Evolutionary conservation across 2,888 invertebrate species (phyloP).

Genomic region (Tethea ocularis): DNA sequence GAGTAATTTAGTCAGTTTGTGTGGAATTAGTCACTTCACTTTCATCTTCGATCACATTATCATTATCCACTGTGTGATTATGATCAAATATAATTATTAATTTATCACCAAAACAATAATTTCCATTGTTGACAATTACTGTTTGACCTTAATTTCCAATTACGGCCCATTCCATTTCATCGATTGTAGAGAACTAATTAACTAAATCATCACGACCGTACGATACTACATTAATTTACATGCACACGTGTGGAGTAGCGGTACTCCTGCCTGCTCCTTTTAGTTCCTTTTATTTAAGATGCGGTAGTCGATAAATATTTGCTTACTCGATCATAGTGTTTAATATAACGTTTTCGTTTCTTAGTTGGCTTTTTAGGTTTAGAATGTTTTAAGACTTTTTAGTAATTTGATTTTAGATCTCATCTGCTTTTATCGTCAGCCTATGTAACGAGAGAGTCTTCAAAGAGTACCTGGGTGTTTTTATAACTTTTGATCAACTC

Average conservation of each 20-base stretch:
- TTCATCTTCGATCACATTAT: too few relatives aligned
- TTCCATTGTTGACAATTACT: too few relatives aligned
- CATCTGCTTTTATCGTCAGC: too few relatives aligned
- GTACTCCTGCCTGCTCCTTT: not conserved
- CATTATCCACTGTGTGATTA: too few relatives aligned
- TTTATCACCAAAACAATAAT: too few relatives aligned
- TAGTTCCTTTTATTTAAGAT: not conserved
- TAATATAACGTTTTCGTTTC: not conserved
- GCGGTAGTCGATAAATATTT: not conserved
- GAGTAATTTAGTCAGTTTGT: too few relatives aligned
- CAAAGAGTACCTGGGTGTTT: too few relatives aligned
- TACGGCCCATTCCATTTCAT: not conserved
- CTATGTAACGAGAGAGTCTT: too few relatives aligned
- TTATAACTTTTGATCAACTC: too few relatives aligned
- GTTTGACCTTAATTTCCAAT: not conserved
- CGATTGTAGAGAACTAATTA: not conserved
- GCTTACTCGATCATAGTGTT: not conserved
- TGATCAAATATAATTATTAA: too few relatives aligned
- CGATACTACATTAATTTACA: not conserved
- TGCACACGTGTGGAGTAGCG: not conserved
- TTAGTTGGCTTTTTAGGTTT: not conserved
- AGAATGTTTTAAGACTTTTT: not conserved
- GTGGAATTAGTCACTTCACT: too few relatives aligned
- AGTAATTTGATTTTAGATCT: too few relatives aligned
- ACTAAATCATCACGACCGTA: not conserved